phyloP scores from a whole-genome alignment of 2,113 vertebrate genomes.

The Pygoscelis antarcticus region DNA sequence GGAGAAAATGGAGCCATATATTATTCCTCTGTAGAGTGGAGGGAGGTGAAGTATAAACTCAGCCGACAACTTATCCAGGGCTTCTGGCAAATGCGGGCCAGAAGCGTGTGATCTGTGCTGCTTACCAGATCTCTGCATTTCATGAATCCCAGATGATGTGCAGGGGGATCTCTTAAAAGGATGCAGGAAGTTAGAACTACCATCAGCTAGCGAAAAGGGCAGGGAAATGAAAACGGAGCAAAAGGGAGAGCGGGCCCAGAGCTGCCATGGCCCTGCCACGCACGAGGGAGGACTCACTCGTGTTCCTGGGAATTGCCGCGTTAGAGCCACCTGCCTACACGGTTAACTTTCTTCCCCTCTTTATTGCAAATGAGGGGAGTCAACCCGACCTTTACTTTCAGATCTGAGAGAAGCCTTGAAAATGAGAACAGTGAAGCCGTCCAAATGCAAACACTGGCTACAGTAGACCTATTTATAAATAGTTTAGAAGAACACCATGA shows the following conservation, averaged over 20 bases:
- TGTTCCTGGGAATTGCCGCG: neutral
- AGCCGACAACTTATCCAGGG: constrained; percentile 19
- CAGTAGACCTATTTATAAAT: constrained; percentile 61
- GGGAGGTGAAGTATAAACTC: constrained; percentile 55
- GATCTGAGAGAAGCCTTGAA: constrained; percentile 55
- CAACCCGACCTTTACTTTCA: constrained; percentile 49
- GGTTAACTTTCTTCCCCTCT: constrained; percentile 28
- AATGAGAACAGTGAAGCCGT: constrained; percentile 12
- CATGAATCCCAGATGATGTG: constrained; percentile 14
- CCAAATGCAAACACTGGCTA: constrained; percentile 53
- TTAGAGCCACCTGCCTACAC: neutral
- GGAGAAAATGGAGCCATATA: neutral
- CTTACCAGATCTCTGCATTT: constrained; percentile 11
- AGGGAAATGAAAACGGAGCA: neutral
- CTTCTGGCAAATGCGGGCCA: constrained; percentile 9
- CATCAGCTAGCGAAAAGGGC: neutral
- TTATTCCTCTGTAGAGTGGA: constrained; percentile 41
- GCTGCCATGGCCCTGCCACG: neutral
- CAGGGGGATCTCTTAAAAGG: constrained; percentile 22
- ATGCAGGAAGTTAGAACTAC: neutral
- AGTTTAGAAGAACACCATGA: constrained; percentile 53
- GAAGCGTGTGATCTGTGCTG: neutral
- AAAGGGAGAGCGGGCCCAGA: neutral
- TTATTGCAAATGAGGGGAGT: constrained; percentile 41
- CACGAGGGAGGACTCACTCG: neutral